Conservation (phyloP, 2,113 vertebrate genomes). For the Lampris incognitus region DNA sequence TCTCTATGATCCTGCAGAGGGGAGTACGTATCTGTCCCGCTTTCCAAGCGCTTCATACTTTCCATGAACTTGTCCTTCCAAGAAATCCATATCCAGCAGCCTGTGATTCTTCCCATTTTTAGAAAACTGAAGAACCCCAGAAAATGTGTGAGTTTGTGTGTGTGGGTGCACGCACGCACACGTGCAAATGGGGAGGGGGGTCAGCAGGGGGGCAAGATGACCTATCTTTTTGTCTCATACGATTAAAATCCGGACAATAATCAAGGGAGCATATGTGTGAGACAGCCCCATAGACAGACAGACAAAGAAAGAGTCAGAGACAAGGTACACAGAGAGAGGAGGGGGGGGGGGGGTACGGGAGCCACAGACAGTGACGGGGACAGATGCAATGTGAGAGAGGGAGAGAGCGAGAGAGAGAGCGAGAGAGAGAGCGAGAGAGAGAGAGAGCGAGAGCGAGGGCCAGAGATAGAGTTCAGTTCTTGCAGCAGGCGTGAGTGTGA, state of each 20-base stretch:
- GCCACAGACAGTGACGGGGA: no score
- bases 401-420: no score
- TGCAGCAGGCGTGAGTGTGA: conserved; percentile 1
- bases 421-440: no score
- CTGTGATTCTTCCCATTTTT: conserved; percentile 62
- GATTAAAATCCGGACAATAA: conserved; percentile 22
- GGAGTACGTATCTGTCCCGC: conserved; percentile 59
- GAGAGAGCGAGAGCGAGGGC: no score
- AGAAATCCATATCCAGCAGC: conserved; percentile 65
- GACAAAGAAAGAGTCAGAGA: no score
- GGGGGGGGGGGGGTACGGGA: no score
- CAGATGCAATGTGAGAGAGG: no score
- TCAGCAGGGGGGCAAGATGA: neutral
- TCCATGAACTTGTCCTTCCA: conserved; percentile 70
- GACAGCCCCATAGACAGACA: no score
- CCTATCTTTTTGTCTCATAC: neutral
- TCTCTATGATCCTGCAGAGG: conserved; percentile 28
- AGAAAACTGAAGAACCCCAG: conserved; percentile 44
- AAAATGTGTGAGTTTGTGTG: conserved; percentile 5
- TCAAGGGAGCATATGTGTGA: neutral
- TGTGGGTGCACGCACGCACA: neutral
- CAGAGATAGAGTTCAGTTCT: conserved; percentile 3
- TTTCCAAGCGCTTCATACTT: conserved; percentile 77
- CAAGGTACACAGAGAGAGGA: no score
- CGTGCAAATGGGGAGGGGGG: neutral